A percentile compares a stretch with the other conserved stretches of the same genome.
These are phyloP conservation scores for Euura saliciscinereae DNA, from an alignment of 1,140 invertebrate genomes.

Conservation along the genomic window DNA sequence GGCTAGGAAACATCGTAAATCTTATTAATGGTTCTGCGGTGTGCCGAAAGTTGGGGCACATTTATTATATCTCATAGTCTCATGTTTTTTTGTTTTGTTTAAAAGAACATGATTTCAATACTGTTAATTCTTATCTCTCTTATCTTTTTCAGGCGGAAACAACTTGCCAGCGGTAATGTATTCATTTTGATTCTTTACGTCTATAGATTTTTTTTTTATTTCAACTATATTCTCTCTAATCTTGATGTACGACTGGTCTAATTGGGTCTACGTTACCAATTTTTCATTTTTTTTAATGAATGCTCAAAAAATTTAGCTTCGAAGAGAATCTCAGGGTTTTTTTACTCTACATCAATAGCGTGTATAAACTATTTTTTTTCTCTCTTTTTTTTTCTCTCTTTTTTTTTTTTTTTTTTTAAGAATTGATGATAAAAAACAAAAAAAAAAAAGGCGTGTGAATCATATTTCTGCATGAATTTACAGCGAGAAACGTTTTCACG, in stretches of 20 bases:
- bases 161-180: constrained; percentile 60
- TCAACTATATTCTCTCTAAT: neutral
- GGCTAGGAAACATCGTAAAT: constrained; percentile 7
- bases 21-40: constrained; percentile 6
- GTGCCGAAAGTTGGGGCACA: constrained; percentile 12
- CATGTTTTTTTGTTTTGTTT: too few species aligned
- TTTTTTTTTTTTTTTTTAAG: constrained; percentile 10
- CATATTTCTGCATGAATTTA: constrained; percentile 30
- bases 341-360: neutral
- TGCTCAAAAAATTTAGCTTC: neutral
- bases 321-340: neutral
- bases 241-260: neutral
- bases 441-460: constrained; percentile 1
- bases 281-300: neutral
- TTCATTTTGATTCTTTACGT: constrained; percentile 28
- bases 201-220: constrained; percentile 19
- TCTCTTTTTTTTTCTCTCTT: constrained; percentile 3
- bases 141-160: constrained; percentile 52
- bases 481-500: neutral
- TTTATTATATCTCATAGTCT: too few species aligned
- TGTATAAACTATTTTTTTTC: constrained; percentile 19
- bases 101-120: too few species aligned
- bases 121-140: constrained; percentile 21
- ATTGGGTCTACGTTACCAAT: neutral
- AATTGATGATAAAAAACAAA: too few species aligned